Conservation (phyloP, 30 jellyfish, hydroid and myxozoan genomes). For the Clytia hemisphaerica region DNA sequence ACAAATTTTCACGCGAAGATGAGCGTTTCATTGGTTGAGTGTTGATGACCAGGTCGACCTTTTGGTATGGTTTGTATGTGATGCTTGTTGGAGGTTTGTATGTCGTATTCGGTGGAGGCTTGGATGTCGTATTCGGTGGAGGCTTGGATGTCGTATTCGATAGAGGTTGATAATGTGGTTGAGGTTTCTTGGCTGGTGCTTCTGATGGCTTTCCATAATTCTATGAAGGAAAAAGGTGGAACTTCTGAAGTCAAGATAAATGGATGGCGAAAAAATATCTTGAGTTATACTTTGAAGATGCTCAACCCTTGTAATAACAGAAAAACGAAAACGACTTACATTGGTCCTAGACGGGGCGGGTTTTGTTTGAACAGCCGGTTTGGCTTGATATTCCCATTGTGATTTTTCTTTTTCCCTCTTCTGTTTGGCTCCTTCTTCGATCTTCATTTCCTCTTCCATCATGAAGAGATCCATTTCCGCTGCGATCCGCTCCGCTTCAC, state of each 20-base stretch:
- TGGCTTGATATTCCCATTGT: constrained; percentile 9
- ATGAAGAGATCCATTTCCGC: constrained; percentile 35
- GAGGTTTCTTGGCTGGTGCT: no score
- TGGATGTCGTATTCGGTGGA: background rate
- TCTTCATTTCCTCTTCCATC: constrained; percentile 50
- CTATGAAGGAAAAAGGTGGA: no score
- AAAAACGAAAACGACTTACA: no score
- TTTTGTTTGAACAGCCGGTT: no score
- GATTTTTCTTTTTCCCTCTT: constrained; percentile 20
- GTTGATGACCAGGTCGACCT: background rate
- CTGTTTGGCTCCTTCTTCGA: constrained; percentile 26
- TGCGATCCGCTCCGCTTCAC: constrained; percentile 32
- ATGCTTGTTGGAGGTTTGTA: background rate
- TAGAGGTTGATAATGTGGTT: no score
- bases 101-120: background rate
- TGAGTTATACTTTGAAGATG: no score
- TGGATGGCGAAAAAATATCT: no score
- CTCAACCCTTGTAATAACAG: no score
- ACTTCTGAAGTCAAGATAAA: no score
- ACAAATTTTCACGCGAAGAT: background rate
- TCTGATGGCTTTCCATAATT: no score
- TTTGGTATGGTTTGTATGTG: background rate
- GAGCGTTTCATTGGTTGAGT: background rate
- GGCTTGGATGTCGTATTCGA: no score
- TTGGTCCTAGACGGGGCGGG: no score